Evolutionary conservation across 2,113 vertebrate species (phyloP).

Genomic region (Elachura formosa): DNA sequence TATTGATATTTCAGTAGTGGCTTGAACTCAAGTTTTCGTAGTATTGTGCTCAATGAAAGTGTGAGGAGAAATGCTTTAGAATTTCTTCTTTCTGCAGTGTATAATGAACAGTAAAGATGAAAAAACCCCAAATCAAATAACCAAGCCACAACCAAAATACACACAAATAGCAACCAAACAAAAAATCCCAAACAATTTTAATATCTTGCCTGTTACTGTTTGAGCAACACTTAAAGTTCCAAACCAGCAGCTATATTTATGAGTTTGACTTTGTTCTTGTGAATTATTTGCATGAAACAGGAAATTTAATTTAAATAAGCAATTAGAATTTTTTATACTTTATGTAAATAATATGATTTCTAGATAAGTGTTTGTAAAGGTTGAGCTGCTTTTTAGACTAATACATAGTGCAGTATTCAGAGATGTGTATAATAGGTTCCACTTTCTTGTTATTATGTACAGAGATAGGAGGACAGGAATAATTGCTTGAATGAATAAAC

Average conservation of each 20-base stretch:
- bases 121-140: background rate
- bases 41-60: background rate
- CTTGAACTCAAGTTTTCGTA: background rate
- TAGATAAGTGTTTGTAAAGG: background rate
- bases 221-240: background rate
- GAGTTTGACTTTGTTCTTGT: background rate
- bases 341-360: background rate
- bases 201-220: background rate
- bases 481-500: background rate
- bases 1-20: background rate
- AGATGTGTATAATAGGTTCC: background rate
- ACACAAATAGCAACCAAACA: background rate
- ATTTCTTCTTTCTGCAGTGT: background rate
- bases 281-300: background rate
- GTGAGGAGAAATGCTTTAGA: background rate
- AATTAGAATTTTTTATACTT: background rate
- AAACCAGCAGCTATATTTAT: background rate
- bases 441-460: background rate
- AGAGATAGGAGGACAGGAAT: background rate
- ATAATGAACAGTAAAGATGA: background rate
- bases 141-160: background rate
- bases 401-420: background rate
- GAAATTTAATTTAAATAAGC: background rate
- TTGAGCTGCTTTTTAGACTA: background rate
- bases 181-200: background rate